Conservation (phyloP, 2,113 vertebrate genomes). For the Prunella fulvescens region DNA sequence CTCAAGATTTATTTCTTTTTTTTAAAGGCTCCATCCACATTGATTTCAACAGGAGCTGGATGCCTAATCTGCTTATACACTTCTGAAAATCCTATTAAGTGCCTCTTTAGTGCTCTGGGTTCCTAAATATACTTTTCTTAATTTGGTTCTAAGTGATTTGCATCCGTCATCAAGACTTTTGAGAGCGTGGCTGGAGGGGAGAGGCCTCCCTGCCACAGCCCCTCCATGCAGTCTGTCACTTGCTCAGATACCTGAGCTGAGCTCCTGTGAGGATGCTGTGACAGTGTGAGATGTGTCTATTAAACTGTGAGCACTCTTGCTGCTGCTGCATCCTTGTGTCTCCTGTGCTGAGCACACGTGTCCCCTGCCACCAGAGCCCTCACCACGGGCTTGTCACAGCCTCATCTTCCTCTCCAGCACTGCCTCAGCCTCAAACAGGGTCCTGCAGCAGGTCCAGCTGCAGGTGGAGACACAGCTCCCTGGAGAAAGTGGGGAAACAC, state of each 20-base stretch:
- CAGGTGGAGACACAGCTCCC: accelerated
- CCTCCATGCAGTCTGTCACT: constrained; percentile 39
- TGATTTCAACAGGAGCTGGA: constrained; percentile 27
- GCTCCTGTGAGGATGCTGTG: neutral
- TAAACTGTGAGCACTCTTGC: neutral
- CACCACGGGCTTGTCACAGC: accelerated
- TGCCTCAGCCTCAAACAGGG: neutral
- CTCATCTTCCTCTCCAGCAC: neutral
- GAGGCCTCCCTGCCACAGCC: constrained; percentile 5
- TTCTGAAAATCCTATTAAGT: constrained; percentile 64
- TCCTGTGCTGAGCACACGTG: accelerated
- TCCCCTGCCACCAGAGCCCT: neutral
- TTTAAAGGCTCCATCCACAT: neutral
- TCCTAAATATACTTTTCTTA: constrained; percentile 60
- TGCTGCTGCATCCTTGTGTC: neutral
- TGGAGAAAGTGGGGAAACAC: accelerated
- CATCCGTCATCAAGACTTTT: constrained; percentile 36
- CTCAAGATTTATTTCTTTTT: neutral
- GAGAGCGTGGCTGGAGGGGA: neutral
- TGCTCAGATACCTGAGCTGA: neutral
- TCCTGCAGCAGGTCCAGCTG: neutral
- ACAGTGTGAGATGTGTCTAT: neutral
- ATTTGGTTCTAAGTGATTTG: constrained; percentile 36
- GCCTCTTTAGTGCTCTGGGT: constrained; percentile 55
- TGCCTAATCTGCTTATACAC: constrained; percentile 51